Evolutionary conservation across 2,888 invertebrate genomes (phyloP), one percentile per base, ranked within the genome.

Genomic region (Petrolisthes cinctipes): DNA sequence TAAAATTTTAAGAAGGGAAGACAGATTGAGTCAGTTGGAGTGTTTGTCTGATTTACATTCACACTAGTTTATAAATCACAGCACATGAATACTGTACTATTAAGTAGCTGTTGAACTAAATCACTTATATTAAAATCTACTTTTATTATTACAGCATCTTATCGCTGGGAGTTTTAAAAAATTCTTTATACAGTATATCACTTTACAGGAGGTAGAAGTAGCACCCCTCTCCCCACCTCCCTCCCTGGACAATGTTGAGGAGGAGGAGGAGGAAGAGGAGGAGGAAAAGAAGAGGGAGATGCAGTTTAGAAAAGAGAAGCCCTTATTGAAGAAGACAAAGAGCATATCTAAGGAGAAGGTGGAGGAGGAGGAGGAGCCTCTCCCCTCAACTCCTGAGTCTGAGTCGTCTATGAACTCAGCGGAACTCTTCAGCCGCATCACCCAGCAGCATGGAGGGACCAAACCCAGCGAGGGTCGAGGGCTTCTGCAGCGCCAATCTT

Each of bases 171-270:
- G 37, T 37, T 37, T 37, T 37, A 37, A 37, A 37, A 37, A 37
- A 37, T 1, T 37, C 37, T 37, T 37, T 37, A 37, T 37, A 37
- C 37, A 1, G 37, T 37, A 37, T 1, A 37, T 37, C 37, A 37
- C 37, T 37, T 37, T 37, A 23, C 79, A 85, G 85, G 85, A 86
- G 20, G 54, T 75, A 37, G 83, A 86, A 37, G 79, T 83, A 37
- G 71, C 83, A 7, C 86, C 86, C 51, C 79, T 86, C 20, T 86
- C 86, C 51, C 86, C 86, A 5, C 86, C 86, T 7, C 86, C 86
- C 4, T 86, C 86, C 20, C 79, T 86, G 71, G 82, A 83, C 79
- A 86, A 81, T 37, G 85, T 71, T 78, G 86, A 86, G 71, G 86
- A 83, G 79, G 86, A 82, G n/a, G 86, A 86, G 61, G 78, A 78